Evolutionary conservation across 2,797 vertebrate species (phyloP), one percentile per base, ranked within the genome.

Genomic region (Fringilla coelebs): DNA sequence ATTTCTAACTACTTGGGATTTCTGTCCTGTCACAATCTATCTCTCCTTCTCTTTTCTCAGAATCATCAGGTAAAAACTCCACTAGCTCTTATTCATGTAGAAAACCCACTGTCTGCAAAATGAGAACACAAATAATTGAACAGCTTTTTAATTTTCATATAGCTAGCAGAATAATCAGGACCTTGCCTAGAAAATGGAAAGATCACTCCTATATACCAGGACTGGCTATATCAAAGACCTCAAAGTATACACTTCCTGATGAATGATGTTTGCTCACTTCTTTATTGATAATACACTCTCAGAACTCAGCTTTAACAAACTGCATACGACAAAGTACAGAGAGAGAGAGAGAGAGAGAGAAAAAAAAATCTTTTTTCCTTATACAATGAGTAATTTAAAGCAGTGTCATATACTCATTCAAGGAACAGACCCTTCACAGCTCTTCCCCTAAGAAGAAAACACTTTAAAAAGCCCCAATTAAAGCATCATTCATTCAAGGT

Each of bases 21-120:
- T n/a, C 34, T 14, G 7, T 6, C 6, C 5, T 4, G 2, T 4
- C 24, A 5, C 17, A 17, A 10, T 6, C 17, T 11, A 28, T 24
- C 29, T 51, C 29, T 48, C n/a, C n/a, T n/a, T n/a, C 18, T 66
- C 21, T 88, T 74, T 77, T 18, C 9, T 48, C 54, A 67, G 54
- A 68, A 86, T 29, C n/a, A 84, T 9, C 19, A 84, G 8, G 12
- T 58, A 87, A 87, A 87, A 84, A 75, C 16, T 55, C 26, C 57
- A 62, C 34, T 34, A 26, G 14, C 17, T 66, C 24, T 87, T 57
- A 83, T 4, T 51, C 24, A 41, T 9, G 5, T 17, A 78, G 24
- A 75, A 93, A 89, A 71, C 2, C 11, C 25, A 74, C 11, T 57
- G 43, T 73, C 13, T 51, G 19, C 14, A 92, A 67, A 87, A 72